Evolutionary conservation across 1,140 invertebrate genomes (phyloP).

Genomic region (Tigriopus japonicus): DNA sequence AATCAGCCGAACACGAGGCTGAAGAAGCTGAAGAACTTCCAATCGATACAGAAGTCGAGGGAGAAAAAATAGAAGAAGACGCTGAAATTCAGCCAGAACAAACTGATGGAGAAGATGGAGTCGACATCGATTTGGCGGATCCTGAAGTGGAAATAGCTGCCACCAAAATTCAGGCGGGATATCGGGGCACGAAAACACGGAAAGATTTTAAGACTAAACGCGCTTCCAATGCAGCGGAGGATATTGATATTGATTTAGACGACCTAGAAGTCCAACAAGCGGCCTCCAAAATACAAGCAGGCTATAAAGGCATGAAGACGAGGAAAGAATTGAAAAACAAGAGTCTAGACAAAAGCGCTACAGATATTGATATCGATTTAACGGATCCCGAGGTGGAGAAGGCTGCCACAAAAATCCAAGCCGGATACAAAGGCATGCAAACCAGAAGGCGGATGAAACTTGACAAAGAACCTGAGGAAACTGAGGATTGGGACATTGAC

Average conservation of each 20-base stretch:
- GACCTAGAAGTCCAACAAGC: conserved; percentile 38
- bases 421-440: conserved; percentile 22
- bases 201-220: conserved; percentile 37
- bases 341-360: conserved; percentile 14
- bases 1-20: conserved; percentile 23
- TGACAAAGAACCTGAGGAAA: background rate
- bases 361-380: conserved; percentile 12
- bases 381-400: conserved; percentile 27
- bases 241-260: conserved; percentile 28
- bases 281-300: conserved; percentile 46
- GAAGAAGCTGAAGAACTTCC: background rate
- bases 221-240: conserved; percentile 13
- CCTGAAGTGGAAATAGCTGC: conserved; percentile 39
- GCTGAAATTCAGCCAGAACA: background rate
- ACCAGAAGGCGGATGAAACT: conserved; percentile 15
- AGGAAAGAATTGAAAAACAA: conserved; percentile 38
- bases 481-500: background rate
- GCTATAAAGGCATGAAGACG: conserved; percentile 38
- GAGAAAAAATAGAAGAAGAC: background rate
- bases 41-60: background rate
- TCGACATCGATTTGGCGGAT: conserved; percentile 30
- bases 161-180: conserved; percentile 44
- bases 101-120: background rate
- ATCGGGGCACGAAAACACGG: conserved; percentile 36
- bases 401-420: conserved; percentile 30